Evolutionary conservation across 1,140 invertebrate genomes (phyloP).

Genomic region (Galendromus occidentalis): DNA sequence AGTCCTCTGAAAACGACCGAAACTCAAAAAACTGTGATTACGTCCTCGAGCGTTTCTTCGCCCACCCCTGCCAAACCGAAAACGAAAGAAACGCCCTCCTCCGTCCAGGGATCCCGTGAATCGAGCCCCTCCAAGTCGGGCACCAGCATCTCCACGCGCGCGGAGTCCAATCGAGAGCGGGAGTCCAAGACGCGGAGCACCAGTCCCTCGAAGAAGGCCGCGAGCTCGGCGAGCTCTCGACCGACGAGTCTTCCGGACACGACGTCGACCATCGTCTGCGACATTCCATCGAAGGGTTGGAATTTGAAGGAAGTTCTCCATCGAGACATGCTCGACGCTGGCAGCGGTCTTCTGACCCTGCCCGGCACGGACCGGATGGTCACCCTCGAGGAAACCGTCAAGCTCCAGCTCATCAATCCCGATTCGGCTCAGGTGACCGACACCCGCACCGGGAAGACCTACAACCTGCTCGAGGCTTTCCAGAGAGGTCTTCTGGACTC

Average conservation of each 20-base stretch:
- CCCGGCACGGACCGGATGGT: conserved; percentile 62
- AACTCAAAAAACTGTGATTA: no score
- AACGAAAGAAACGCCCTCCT: no score
- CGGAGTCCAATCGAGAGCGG: no score
- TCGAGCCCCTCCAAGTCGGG: no score
- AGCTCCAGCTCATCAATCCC: conserved; percentile 58
- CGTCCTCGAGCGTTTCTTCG: no score
- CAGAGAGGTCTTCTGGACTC: conserved; percentile 63
- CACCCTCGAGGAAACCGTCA: conserved; percentile 59
- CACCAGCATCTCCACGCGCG: no score
- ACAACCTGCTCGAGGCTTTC: conserved; percentile 65
- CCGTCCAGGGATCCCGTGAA: no score
- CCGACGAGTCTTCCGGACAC: neutral
- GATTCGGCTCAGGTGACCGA: conserved; percentile 72
- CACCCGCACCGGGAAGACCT: conserved; percentile 50
- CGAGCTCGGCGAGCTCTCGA: neutral
- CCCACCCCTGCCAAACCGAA: no score
- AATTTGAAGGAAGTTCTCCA: conserved; percentile 43
- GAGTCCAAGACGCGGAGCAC: no score
- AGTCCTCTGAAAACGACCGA: no score
- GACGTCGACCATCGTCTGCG: conserved; percentile 21
- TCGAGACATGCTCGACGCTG: conserved; percentile 51
- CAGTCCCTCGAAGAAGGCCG: no score
- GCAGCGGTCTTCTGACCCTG: conserved; percentile 60
- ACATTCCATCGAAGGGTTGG: conserved; percentile 63